These are phyloP conservation scores for Aythya baeri DNA, from an alignment of 2,113 vertebrate species.

Conservation along the genomic window DNA sequence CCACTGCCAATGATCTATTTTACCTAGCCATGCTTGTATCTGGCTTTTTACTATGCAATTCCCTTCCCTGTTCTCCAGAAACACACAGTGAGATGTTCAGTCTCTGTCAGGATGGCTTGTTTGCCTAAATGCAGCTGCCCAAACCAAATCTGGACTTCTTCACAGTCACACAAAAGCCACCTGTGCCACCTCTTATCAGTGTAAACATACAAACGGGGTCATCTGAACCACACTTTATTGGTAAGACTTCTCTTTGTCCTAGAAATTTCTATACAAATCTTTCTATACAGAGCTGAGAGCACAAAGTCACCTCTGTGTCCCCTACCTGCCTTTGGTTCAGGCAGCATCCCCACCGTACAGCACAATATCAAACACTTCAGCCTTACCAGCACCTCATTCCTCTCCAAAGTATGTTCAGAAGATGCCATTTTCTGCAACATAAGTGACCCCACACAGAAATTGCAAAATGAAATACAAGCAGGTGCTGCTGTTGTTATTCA, in stretches of 20 bases:
- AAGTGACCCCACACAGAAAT: neutral
- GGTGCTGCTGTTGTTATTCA: neutral
- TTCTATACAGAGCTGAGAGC: neutral
- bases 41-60: neutral
- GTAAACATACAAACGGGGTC: neutral
- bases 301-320: fast-evolving
- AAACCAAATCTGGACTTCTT: neutral
- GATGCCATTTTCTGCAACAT: neutral
- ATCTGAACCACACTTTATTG: neutral
- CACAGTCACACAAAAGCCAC: neutral
- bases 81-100: neutral
- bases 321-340: neutral
- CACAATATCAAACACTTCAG: neutral
- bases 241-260: neutral
- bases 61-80: neutral
- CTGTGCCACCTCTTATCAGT: neutral
- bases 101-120: neutral
- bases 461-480: neutral
- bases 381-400: neutral
- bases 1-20: neutral
- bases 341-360: neutral
- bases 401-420: neutral
- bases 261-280: neutral
- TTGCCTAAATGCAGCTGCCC: neutral
- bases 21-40: neutral